Evolutionary conservation across 2,888 invertebrate genomes (phyloP).

Genomic region (Synergus japonicus): DNA sequence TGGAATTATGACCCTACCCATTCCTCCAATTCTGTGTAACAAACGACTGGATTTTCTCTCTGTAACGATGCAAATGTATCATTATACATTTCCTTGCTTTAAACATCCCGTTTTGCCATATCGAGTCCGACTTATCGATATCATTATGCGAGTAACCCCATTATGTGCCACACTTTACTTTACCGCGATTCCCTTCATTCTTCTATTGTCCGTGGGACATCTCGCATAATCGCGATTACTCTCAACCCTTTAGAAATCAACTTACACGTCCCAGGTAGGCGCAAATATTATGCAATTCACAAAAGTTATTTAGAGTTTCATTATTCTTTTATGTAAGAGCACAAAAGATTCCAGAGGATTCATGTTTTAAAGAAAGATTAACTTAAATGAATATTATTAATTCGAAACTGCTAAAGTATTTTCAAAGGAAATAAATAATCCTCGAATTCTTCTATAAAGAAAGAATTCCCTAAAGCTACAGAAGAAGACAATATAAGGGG

Average conservation of each 20-base stretch:
- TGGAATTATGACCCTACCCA: not conserved
- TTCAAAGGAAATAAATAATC: not conserved
- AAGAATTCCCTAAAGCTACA: slow-evolving; percentile 4
- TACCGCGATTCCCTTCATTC: slow-evolving; percentile 33
- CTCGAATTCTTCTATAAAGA: not conserved
- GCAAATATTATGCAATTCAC: not conserved
- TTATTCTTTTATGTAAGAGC: not conserved
- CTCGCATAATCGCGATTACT: slow-evolving; percentile 29
- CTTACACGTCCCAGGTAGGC: not conserved
- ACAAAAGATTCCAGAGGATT: not conserved
- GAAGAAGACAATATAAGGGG: slow-evolving; percentile 2
- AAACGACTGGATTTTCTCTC: slow-evolving; percentile 10
- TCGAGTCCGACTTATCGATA: slow-evolving; percentile 34
- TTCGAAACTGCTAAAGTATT: not conserved
- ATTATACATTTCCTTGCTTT: slow-evolving; percentile 26
- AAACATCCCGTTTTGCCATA: slow-evolving; percentile 37
- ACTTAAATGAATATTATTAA: not conserved
- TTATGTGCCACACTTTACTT: slow-evolving; percentile 28
- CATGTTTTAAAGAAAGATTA: too few species aligned
- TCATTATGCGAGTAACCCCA: slow-evolving; percentile 33
- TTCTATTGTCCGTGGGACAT: slow-evolving; percentile 28
- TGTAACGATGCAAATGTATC: slow-evolving; percentile 25
- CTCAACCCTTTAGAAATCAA: slow-evolving; percentile 12
- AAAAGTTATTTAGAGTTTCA: not conserved
- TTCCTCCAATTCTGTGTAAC: slow-evolving; percentile 8